These are phyloP conservation scores for Cheirogaleus major DNA, from an alignment of 2,797 vertebrate genomes.

Conservation along the genomic window DNA sequence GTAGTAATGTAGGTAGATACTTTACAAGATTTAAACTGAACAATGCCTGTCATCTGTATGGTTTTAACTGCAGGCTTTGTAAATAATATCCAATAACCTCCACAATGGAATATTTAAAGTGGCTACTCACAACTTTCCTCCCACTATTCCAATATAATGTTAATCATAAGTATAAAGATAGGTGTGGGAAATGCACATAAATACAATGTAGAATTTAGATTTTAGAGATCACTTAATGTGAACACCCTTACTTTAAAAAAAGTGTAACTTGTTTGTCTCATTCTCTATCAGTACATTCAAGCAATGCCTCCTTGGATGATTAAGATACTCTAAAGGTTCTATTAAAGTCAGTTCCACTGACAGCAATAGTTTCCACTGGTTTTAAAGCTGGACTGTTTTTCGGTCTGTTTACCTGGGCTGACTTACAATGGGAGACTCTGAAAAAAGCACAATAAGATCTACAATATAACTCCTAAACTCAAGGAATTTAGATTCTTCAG, in stretches of 20 bases:
- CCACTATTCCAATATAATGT: constrained; percentile 35
- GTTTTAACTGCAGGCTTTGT: constrained; percentile 46
- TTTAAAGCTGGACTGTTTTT: constrained; percentile 58
- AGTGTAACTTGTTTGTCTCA: not conserved
- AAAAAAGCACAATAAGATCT: not conserved
- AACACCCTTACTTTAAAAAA: not conserved
- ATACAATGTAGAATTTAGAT: constrained; percentile 36
- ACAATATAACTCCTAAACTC: not conserved
- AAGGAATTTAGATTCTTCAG: constrained; percentile 15
- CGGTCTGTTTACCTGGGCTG: constrained; percentile 26
- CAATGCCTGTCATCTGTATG: not conserved
- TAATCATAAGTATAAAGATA: constrained; percentile 47
- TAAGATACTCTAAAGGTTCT: constrained; percentile 8
- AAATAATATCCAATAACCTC: constrained; percentile 43
- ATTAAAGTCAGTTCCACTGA: constrained; percentile 33
- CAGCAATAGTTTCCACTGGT: constrained; percentile 39
- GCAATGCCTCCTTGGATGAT: not conserved
- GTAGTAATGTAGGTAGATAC: not conserved
- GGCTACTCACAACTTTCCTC: constrained; percentile 5
- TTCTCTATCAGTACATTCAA: constrained; percentile 37
- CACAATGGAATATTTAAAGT: constrained; percentile 31
- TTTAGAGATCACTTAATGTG: constrained; percentile 37
- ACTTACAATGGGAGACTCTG: not conserved
- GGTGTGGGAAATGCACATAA: not conserved
- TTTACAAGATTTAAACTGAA: constrained; percentile 43